Conservation (phyloP, 2,113 vertebrate genomes). For the Pelobates fuscus region DNA sequence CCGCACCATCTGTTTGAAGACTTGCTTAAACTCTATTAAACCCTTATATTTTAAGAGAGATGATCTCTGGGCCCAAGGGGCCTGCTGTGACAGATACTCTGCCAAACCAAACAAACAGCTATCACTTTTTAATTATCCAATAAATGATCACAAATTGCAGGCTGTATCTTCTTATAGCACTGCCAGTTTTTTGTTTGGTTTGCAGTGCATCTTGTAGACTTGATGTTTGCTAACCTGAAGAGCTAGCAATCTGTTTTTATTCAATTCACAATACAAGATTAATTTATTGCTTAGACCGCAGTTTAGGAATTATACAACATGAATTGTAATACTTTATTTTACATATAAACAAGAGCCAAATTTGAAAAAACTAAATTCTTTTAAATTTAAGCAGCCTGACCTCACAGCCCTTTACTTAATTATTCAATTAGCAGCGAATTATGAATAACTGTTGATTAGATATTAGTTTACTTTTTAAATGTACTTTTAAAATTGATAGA, state of each 20-base stretch:
- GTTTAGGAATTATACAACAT: no score
- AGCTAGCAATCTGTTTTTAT: neutral
- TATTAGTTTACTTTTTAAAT: no score
- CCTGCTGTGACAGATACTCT: conserved; percentile 66
- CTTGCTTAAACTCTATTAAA: conserved; percentile 80
- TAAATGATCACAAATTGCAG: conserved; percentile 31
- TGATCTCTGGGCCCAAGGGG: conserved; percentile 83
- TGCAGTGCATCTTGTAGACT: neutral
- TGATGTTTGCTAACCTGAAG: neutral
- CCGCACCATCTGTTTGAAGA: conserved; percentile 93
- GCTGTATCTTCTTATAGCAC: neutral
- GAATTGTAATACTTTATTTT: no score
- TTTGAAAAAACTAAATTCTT: no score
- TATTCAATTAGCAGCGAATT: no score
- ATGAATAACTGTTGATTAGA: no score
- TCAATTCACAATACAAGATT: neutral
- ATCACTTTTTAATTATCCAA: conserved; percentile 48
- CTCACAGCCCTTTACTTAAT: no score
- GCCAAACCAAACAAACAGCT: conserved; percentile 57
- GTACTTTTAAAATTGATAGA: no score
- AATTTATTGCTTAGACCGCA: no score
- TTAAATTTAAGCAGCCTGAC: no score
- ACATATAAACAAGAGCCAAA: no score
- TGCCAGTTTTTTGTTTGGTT: neutral
- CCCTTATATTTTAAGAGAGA: conserved; percentile 87